Evolutionary conservation across 2,797 vertebrate genomes (phyloP), one percentile per base, ranked within the genome.

Genomic region (Pelobates cultripes): DNA sequence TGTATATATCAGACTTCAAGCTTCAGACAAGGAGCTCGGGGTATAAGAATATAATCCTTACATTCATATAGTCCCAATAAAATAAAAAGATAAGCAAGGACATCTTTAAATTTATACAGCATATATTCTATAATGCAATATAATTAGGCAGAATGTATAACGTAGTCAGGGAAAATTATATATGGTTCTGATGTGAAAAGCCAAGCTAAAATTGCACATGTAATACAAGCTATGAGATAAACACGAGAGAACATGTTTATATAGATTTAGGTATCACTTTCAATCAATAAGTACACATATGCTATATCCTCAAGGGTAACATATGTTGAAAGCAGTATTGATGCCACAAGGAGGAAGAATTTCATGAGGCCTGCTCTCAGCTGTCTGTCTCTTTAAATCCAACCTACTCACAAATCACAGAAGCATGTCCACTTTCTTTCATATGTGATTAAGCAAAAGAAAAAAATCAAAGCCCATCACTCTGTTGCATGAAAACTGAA

Each of bases 201-300:
- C 13, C 55, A 14, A 57, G 14, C 8, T 57, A 12, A 57, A 57
- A 57, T 12, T 12, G 55, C 13, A 14, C 13, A 57, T 4, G 4
- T 47, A 47, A 47, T 57, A 57, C 4, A 57, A 57, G 13, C 13
- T 10, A 57, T 4, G 7, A 57, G 55, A 57, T 57, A 57, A 57
- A 57, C 13, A 57, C 13, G 13, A 57, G 55, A 14, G 55, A 12
- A 57, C 13, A 4, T 12, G 55, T 57, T 57, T 57, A 7, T 57
- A 57, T 57, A 57, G 55, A 51, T 51, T 28, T 71, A n/a, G n/a
- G 17, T 73, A 82, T 82, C 64, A 4, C 1, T 71, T 70, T 75
- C 66, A 83, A 75, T 79, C 82, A 79, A 83, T 83, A 79, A 75
- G 74, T 44, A 14, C 43, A 75, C 82, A 79, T 79, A 75, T 83